phyloP scores from a whole-genome alignment of 1,140 invertebrate genomes.

The Gerris buenoi region DNA sequence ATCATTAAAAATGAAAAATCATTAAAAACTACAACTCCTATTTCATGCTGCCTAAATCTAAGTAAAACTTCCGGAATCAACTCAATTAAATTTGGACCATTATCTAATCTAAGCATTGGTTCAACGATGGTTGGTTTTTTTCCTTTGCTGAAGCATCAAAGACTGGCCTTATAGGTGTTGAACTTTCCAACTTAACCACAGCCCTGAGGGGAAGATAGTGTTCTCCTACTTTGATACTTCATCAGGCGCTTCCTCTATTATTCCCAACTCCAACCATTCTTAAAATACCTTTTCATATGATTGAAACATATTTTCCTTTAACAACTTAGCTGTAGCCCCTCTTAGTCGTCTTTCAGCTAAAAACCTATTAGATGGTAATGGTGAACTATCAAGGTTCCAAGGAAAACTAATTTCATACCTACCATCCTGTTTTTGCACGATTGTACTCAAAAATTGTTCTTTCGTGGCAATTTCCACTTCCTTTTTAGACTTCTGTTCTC shows the following conservation, averaged over 20 bases:
- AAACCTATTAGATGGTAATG: background rate
- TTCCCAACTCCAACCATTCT: background rate
- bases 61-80: constrained; percentile 28
- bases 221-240: background rate
- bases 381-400: background rate
- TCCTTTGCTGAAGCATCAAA: constrained; percentile 26
- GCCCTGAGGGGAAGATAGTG: constrained; percentile 26
- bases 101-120: constrained; percentile 26
- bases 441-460: background rate
- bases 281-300: background rate
- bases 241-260: background rate
- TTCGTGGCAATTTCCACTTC: background rate
- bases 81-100: constrained; percentile 30
- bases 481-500: background rate
- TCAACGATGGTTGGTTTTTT: constrained; percentile 23
- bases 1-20: background rate
- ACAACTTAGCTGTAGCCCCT: background rate
- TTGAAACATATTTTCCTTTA: background rate
- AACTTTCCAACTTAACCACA: constrained; percentile 19
- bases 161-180: constrained; percentile 23
- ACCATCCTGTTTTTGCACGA: background rate
- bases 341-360: background rate
- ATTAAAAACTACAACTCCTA: constrained; percentile 21
- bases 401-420: background rate
- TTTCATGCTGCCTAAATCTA: constrained; percentile 27